Base-by-base conservation (phyloP, 2,113 vertebrate genomes). In the Ailuropoda melanoleuca region DNA sequence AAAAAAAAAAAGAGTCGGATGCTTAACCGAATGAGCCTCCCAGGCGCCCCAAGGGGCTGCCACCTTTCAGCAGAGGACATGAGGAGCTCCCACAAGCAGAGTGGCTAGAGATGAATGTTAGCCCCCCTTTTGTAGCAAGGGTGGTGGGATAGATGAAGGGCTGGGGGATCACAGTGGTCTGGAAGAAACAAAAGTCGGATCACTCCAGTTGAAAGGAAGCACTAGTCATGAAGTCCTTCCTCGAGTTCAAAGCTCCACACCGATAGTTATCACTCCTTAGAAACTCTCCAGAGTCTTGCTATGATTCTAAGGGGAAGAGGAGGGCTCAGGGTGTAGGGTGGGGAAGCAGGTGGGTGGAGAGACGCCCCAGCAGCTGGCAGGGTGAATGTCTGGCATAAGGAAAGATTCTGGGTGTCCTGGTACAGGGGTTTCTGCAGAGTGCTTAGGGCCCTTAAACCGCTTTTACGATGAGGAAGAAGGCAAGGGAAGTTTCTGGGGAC, bases 261-360 rank as follows among this genome's bases (percentile, higher is more conserved):
- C 43, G 58, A n/a, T 6, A 43, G 18, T 6, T 48, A 21, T 80
- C 29, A 78, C 29, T 70, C 70, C 77, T 31, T 50, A 2, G 53
- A 80, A 75, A 43, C 56, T 31, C 29, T 48, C 46, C 15, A 1
- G 53, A 60, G 8, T 6, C 10, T 77, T 5, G 6, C 37, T 37
- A 18, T 12, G 37, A 85, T 75, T 68, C n/a, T n/a, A 53, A 53
- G 43, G 7, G 46, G 37, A n/a, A 60, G 12, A 50, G 18, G 3
- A 56, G 0, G 0, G 37, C 64, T n/a, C 43, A 39, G 3, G 14
- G 29, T 4, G 0, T 8, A 29, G 58, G 18, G 2, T 15, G 4
- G 3, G 46, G 10, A 60, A 50, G 62, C 60, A 19, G 64, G 48
- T 29, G n/a, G 88, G 31, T 7, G 4, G 29, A n/a, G 70, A 68